Base-by-base conservation (phyloP, 2,113 vertebrate genomes). In the Haplotaxodon microlepis region DNA sequence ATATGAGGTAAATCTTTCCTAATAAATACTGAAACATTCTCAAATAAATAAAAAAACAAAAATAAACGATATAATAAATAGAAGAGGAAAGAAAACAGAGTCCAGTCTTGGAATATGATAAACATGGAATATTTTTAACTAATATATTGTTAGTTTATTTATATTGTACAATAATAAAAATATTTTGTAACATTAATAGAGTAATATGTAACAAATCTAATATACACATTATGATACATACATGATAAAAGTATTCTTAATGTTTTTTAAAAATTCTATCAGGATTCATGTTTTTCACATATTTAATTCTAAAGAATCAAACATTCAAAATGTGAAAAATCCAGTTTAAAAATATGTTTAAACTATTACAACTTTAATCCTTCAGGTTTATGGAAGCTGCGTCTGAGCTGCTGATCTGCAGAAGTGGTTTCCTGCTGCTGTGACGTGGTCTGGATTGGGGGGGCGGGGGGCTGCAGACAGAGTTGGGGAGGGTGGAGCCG, bases 41-140 rank as follows among this genome's bases (percentile, higher is more conserved):
- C 11, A 21, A 40, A 40, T 8, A 40, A 24, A 42, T 4, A 3
- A 42, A 24, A 7, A 71, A 8, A 1, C 2, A 9, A 24, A 71
- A 71, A 42, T 71, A 71, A 42, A 6, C 2, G 0, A 8, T n/a
- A 21, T 40, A 42, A 71, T 14, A 42, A 71, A 0, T 8, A 3
- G 36, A 69, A 40, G 7, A 24, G 11, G 2, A 14, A 40, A 40
- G 11, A 69, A 69, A 69, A 69, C 19, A 13, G 7, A 16, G 3
- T 40, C 7, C n/a, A 71, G n/a, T 1, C 1, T 69, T 69, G 0
- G 19, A 69, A 9, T 69, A 24, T 9, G 7, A 69, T 40, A 14
- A 69, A 40, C 11, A 69, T 69, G 19, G 19, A 69, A 38, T 38
- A 69, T 69, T 21, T 63, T 38, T 4, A 38, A 69, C 31, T 21